Percentiles rank a stretch among this genome's conserved stretches.
These are phyloP conservation scores for Sturmia bella DNA, from an alignment of 2,888 invertebrate species.

Conservation along the genomic window DNA sequence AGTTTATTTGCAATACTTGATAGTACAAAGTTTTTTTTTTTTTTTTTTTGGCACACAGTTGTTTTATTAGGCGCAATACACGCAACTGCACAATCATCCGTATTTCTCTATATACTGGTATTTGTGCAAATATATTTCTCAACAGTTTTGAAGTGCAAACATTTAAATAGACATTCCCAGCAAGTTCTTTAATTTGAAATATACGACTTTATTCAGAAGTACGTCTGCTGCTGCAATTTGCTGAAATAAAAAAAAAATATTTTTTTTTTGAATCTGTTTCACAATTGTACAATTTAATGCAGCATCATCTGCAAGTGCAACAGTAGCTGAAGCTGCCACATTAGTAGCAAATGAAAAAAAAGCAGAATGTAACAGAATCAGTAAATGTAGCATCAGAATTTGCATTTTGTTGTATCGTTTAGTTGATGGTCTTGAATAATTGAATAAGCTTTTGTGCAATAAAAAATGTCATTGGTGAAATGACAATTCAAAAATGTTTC, in stretches of 20 bases:
- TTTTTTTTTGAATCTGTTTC: constrained; percentile 19
- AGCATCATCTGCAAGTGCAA: constrained; percentile 36
- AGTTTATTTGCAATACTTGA: constrained; percentile 34
- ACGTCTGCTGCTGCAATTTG: constrained; percentile 51
- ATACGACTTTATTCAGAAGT: constrained; percentile 52
- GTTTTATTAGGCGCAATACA: too few relatives aligned
- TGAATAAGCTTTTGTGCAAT: constrained; percentile 78
- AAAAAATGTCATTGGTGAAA: constrained; percentile 73
- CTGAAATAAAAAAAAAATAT: constrained; percentile 6
- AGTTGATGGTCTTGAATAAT: constrained; percentile 72
- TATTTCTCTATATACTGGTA: background rate
- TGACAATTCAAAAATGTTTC: constrained; percentile 71
- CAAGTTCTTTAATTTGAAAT: constrained; percentile 61
- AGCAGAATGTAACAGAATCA: constrained; percentile 18
- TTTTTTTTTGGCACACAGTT: background rate
- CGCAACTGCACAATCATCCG: background rate
- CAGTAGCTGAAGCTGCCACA: constrained; percentile 32
- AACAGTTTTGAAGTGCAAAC: constrained; percentile 33
- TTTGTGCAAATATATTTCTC: constrained; percentile 27
- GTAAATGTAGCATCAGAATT: constrained; percentile 42
- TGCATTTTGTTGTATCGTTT: constrained; percentile 62
- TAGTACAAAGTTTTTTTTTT: constrained; percentile 14
- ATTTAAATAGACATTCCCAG: constrained; percentile 43
- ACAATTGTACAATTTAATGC: constrained; percentile 50
- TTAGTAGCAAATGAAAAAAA: background rate